Conservation (phyloP, 2,113 vertebrate genomes). For the cattle (Bos taurus) region ARS-UCD2.0 NC_037336.1:5400501-5401000, state of each 20-base stretch:
- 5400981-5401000: neutral
- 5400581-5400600: neutral
- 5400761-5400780: neutral
- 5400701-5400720: neutral
- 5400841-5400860: neutral
- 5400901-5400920: neutral
- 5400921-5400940: neutral
- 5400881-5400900: neutral
- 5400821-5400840: neutral
- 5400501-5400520: slow-evolving; percentile 13
- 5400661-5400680: neutral
- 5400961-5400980: neutral
- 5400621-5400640: neutral
- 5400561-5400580: neutral
- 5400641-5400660: neutral
- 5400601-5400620: neutral
- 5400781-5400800: neutral
- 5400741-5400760: neutral
- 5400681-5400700: neutral
- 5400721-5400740: neutral
- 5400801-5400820: neutral
- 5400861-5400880: neutral
- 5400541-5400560: neutral
- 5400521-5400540: neutral
- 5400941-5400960: neutral